These are phyloP conservation scores for Crambe crambe DNA, from an alignment of 37 sponge, comb jelly and placozoan genomes.

Conservation along the genomic window DNA sequence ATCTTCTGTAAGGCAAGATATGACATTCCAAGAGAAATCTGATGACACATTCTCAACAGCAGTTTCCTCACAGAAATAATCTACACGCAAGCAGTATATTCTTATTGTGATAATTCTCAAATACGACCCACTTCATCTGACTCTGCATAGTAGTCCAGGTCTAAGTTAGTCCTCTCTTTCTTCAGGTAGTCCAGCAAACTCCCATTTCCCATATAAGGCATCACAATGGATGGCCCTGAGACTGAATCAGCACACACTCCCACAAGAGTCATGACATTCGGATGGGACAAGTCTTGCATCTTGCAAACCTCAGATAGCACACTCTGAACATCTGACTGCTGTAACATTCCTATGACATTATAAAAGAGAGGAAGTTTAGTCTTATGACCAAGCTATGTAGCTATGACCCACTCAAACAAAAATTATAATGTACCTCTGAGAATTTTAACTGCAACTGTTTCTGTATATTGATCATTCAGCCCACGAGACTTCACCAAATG, in stretches of 20 bases:
- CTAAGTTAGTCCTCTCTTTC: conserved; percentile 17
- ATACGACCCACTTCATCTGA: background rate
- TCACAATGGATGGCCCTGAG: conserved; percentile 11
- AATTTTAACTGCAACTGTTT: conserved; percentile 52
- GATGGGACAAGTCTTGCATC: conserved; percentile 44
- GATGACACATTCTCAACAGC: conserved; percentile 29
- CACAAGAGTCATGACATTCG: conserved; percentile 45
- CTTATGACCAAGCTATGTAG: too few species aligned
- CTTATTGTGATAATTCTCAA: background rate
- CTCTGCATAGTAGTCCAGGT: conserved; percentile 15
- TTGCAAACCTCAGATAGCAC: conserved; percentile 31
- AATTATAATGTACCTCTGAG: conserved; percentile 28
- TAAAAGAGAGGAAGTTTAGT: background rate
- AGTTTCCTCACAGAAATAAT: conserved; percentile 24
- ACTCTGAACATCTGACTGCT: conserved; percentile 1
- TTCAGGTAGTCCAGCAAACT: conserved; percentile 40
- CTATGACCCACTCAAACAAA: too few species aligned
- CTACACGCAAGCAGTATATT: background rate
- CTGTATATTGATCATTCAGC: background rate
- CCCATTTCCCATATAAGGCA: conserved; percentile 58
- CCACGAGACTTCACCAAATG: background rate
- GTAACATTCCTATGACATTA: background rate
- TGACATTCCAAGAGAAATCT: conserved; percentile 36
- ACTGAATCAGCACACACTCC: conserved; percentile 34
- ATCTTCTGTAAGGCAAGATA: conserved; percentile 32